Evolutionary conservation across 2,888 invertebrate species (phyloP).

Genomic region (Pachliopta kotzebuea): DNA sequence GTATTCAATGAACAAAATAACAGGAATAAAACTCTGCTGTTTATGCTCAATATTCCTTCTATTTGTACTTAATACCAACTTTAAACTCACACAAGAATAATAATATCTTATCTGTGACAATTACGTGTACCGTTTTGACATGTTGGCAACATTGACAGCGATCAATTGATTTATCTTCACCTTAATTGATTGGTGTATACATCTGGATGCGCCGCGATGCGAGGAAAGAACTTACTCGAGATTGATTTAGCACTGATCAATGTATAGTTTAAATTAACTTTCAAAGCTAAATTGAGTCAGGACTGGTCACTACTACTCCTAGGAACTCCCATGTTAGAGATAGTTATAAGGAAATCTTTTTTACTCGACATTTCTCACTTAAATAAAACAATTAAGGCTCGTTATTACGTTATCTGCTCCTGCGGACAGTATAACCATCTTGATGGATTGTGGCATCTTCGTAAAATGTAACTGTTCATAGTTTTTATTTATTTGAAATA

Average conservation of each 20-base stretch:
- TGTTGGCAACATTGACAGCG: conserved; percentile 30
- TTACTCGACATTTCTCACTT: conserved; percentile 21
- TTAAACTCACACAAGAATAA: background rate
- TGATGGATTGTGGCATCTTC: conserved; percentile 24
- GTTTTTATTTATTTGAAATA: background rate
- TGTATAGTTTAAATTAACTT: conserved; percentile 27
- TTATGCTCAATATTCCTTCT: background rate
- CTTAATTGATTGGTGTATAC: conserved; percentile 32
- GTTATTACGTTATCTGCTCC: conserved; percentile 9
- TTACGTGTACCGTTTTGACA: conserved; percentile 30
- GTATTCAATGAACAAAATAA: too few relatives aligned
- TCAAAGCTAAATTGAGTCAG: conserved; percentile 26
- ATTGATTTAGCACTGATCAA: conserved; percentile 23
- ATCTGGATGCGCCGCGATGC: conserved; percentile 24
- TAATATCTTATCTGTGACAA: conserved; percentile 25
- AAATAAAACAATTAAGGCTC: conserved; percentile 28
- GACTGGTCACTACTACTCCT: conserved; percentile 6
- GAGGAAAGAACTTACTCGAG: conserved; percentile 10
- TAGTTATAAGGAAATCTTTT: conserved; percentile 17
- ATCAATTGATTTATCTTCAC: conserved; percentile 29
- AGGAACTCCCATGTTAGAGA: background rate
- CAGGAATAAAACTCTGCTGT: too few relatives aligned
- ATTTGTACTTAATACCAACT: background rate
- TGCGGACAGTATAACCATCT: conserved; percentile 17
- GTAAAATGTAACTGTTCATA: conserved; percentile 9